Evolutionary conservation across 2,797 vertebrate species (phyloP).

Genomic region (Dipus sagitta): DNA sequence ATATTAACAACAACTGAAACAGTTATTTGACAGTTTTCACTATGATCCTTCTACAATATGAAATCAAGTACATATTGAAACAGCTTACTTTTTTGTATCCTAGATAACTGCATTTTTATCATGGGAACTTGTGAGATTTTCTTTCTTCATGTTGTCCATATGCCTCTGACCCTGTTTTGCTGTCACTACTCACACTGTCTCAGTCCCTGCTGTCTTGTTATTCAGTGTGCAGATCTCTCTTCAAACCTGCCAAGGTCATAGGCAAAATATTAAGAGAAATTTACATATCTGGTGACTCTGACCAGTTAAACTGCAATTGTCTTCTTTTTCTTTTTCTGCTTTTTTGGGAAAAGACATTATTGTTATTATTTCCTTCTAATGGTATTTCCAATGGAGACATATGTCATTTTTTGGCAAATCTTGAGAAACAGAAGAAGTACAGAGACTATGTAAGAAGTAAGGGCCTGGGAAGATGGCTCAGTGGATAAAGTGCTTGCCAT

Average conservation of each 20-base stretch:
- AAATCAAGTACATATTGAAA: background rate
- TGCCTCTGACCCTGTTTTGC: background rate
- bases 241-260: background rate
- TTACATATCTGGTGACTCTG: background rate
- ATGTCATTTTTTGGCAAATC: constrained; percentile 91
- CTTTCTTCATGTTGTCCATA: background rate
- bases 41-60: background rate
- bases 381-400: constrained; percentile 91
- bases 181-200: background rate
- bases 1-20: background rate
- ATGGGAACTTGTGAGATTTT: background rate
- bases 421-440: constrained; percentile 91
- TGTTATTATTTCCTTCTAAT: constrained; percentile 74
- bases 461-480: too few species aligned
- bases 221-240: background rate
- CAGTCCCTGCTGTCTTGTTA: background rate
- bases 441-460: constrained; percentile 87
- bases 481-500: too few species aligned
- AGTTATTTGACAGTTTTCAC: background rate
- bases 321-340: constrained; percentile 73
- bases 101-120: background rate
- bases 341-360: too few species aligned
- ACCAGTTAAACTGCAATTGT: background rate
- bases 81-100: background rate
- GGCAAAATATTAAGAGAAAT: background rate